Base-by-base conservation (phyloP, 2,113 vertebrate species). In the Epinephelus lanceolatus region DNA sequence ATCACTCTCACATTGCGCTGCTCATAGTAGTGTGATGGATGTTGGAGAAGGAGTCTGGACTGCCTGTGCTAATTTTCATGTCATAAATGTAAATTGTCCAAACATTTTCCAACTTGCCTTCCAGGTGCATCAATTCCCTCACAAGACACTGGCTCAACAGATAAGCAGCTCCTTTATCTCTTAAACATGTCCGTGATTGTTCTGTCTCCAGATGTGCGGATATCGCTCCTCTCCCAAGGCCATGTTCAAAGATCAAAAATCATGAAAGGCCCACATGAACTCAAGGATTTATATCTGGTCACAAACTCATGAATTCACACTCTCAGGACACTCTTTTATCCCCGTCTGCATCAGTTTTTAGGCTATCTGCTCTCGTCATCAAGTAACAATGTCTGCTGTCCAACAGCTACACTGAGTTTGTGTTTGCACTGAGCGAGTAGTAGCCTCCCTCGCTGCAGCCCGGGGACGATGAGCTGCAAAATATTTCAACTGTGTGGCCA, bases 241-340 rank as follows among this genome's bases (percentile, higher is more conserved):
- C 60, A 45, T 68, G 70, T 75, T 60, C 75, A 59, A 60, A 27
- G 49, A 52, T 69, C 12, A 69, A 42, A 68, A 76, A 63, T 80
- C 23, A 77, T 33, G 75, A 71, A 71, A 71, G 53, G 18, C 18
- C 37, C 33, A 47, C 21, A 45, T 71, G 47, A 80, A 42, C 60
- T 63, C 25, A 30, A 55, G 61, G 72, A 65, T 68, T 61, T n/a
- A 63, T 56, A 71, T 55, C 75, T 79, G 23, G 5, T 68, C 30
- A 21, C 27, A 19, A 25, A 33, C 37, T 61, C 45, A 13, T 27
- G 25, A 80, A 49, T 56, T 25, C 21, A 42, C 15, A 18, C 53
- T 57, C 47, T 55, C 23, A 19, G 30, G 52, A 74, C 40, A 33
- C 2, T 33, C 11, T 42, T 77, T 83, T 53, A 67, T 23, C 1